A percentile compares a stretch with the other conserved stretches of the same genome.
These are phyloP conservation scores for Okapia johnstoni DNA, from an alignment of 2,113 vertebrate genomes.

Conservation along the genomic window DNA sequence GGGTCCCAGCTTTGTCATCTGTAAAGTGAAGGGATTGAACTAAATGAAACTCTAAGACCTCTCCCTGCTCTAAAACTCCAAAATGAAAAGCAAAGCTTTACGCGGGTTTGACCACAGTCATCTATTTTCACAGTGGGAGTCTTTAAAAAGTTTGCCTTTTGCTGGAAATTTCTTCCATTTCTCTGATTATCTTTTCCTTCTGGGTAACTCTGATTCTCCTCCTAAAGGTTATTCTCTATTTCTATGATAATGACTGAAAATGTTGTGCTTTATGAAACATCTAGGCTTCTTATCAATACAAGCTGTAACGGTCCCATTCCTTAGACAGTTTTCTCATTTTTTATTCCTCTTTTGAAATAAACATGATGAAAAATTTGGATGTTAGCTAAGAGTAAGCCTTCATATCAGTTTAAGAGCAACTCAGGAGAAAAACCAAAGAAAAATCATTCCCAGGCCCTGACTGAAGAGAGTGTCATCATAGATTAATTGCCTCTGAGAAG, in stretches of 20 bases:
- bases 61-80: not conserved
- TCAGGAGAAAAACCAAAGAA: conserved; percentile 37
- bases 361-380: not conserved
- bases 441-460: not conserved
- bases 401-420: not conserved
- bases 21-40: not conserved
- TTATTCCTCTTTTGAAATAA: not conserved
- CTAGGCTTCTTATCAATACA: not conserved
- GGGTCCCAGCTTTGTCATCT: not conserved
- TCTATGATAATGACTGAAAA: conserved; percentile 35
- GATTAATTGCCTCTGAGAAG: not conserved
- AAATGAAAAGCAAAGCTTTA: conserved; percentile 37
- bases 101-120: not conserved
- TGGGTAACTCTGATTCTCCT: conserved; percentile 23
- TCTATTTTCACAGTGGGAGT: conserved; percentile 46
- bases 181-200: conserved; percentile 44
- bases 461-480: not conserved
- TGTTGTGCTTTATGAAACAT: not conserved
- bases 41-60: not conserved
- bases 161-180: conserved; percentile 23
- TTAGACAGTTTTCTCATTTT: not conserved
- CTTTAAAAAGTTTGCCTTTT: conserved; percentile 38
- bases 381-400: not conserved
- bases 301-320: not conserved
- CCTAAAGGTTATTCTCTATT: not conserved